Evolutionary conservation across 2,797 vertebrate species (phyloP).

Genomic region (Lagorchestes hirsutus): DNA sequence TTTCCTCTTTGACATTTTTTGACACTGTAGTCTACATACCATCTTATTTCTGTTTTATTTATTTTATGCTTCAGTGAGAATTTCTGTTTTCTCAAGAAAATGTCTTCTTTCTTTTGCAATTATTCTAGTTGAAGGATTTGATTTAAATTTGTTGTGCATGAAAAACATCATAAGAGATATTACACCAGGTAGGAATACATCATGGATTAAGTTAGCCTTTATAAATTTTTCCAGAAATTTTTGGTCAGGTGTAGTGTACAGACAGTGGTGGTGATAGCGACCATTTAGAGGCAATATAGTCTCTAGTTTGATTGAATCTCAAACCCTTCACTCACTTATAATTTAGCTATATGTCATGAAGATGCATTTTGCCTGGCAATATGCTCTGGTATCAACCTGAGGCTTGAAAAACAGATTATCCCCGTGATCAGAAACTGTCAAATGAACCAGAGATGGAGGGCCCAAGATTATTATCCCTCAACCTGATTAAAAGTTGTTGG

Average conservation of each 20-base stretch:
- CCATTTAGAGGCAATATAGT: not conserved
- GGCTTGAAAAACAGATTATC: not conserved
- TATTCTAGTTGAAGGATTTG: slow-evolving; percentile 29
- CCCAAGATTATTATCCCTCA: not conserved
- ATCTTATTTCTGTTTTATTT: slow-evolving; percentile 15
- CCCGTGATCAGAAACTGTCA: not conserved
- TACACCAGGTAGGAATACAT: not conserved
- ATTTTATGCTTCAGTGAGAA: not conserved
- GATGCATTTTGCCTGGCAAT: not conserved
- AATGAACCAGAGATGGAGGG: not conserved
- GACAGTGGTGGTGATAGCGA: not conserved
- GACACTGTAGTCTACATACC: slow-evolving; percentile 21
- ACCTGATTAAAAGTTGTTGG: not conserved
- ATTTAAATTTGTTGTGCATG: slow-evolving; percentile 39
- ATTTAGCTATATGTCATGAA: not conserved
- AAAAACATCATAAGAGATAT: slow-evolving; percentile 19
- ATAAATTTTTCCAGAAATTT: slow-evolving; percentile 30
- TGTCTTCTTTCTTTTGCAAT: not conserved
- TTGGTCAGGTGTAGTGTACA: not conserved
- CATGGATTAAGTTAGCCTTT: slow-evolving; percentile 37
- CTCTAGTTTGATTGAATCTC: not conserved
- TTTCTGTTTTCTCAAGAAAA: not conserved
- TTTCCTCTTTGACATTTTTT: not conserved
- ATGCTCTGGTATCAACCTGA: not conserved
- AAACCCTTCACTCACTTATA: slow-evolving; percentile 3